These are phyloP conservation scores for Drosophila trapezifrons DNA, from an alignment of 1,140 invertebrate genomes.

Conservation along the genomic window DNA sequence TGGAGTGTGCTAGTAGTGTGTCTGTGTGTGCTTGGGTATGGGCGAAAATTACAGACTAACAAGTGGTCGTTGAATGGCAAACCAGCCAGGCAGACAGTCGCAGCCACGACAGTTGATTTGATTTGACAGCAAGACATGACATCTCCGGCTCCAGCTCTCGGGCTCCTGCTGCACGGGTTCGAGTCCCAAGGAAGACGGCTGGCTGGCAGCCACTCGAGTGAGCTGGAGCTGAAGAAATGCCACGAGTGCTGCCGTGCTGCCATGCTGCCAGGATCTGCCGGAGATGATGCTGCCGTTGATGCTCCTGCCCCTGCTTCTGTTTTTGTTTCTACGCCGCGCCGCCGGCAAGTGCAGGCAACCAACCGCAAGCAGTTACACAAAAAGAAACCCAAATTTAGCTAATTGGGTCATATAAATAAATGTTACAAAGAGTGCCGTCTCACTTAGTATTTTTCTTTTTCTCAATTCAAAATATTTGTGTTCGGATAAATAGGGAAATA, in stretches of 20 bases:
- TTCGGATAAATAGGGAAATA: too few relatives aligned
- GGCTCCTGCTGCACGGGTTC: conserved; percentile 46
- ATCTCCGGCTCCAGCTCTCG: conserved; percentile 53
- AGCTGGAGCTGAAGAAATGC: conserved; percentile 74
- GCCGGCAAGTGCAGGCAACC: conserved; percentile 63
- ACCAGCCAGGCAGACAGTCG: conserved; percentile 72
- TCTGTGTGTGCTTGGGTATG: conserved; percentile 30
- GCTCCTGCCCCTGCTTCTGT: conserved; percentile 21
- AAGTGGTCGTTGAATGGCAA: conserved; percentile 82
- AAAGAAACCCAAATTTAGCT: conserved; percentile 16
- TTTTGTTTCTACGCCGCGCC: conserved; percentile 3
- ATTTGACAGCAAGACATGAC: conserved; percentile 81
- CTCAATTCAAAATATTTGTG: background rate
- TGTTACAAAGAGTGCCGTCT: background rate
- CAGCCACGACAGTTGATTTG: conserved; percentile 79
- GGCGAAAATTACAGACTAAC: conserved; percentile 80
- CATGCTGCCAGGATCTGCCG: conserved; percentile 29
- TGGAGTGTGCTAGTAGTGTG: conserved; percentile 7
- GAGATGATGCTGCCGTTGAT: conserved; percentile 10
- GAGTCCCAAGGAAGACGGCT: conserved; percentile 27
- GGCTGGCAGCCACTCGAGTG: conserved; percentile 51
- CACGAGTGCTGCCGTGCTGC: conserved; percentile 32
- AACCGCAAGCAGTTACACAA: conserved; percentile 44
- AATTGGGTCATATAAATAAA: background rate
- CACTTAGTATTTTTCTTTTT: background rate